Base-by-base conservation (phyloP, 92 coral and sea anemone genomes). In the Zoanthus sansibaricus region DNA sequence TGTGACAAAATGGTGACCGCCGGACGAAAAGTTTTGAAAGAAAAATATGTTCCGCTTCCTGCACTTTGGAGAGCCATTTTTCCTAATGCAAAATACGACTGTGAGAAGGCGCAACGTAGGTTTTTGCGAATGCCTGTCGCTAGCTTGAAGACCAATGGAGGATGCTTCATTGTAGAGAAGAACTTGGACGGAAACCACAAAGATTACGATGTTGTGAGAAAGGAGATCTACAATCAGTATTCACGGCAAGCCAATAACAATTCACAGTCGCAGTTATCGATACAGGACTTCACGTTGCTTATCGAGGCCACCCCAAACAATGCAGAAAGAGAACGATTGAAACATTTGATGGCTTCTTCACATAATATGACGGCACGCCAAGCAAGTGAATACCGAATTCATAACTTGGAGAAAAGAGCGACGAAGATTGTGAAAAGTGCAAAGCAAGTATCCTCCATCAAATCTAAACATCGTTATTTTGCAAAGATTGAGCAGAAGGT, bases 31-130 rank as follows among this genome's bases (percentile, higher is more conserved):
- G 90, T 92, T 47, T 64, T 90, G 76, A 86, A 87, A 79, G 85
- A 87, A 88, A 90, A 82, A 88, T 77, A n/a, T 21, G 82, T 90
- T 80, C 77, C 89, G 73, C 82, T 92, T 72, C 72, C 91, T 75
- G 58, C 25, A 75, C 68, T 93, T 73, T 90, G 93, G 93, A 78
- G 87, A 79, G 61, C 79, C 31, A 75, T 75, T 61, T 91, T 88
- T 78, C 75, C 87, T 74, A 77, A 83, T 75, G 68, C 72, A 30
- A 17, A 59, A 25, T 93, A 90, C 21, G 87, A 88, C 49, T 76
- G 89, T 84, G 89, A 88, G 62, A 88, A 88, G 76, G 91, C 91
- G 33, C 94, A 91, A 73, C 90, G 87, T 74, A 79, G 83, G 75
- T 82, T 91, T 76, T 74, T 88, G 48, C 84, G 86, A 56, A 91